Conservation (phyloP, 1,140 invertebrate species). For the Hyphantria cunea region DNA sequence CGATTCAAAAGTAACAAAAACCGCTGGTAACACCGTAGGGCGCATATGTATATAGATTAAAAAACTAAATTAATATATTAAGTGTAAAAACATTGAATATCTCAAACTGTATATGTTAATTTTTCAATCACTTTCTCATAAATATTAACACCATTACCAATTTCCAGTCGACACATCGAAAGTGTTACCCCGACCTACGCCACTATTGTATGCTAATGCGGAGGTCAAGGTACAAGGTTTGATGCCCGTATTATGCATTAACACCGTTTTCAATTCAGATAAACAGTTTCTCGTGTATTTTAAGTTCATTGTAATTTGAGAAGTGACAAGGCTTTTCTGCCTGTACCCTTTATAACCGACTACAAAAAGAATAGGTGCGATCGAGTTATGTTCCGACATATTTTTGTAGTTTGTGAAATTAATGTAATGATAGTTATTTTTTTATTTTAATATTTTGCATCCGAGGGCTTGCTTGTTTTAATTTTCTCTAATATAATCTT, state of each 20-base stretch:
- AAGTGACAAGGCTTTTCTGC: not conserved
- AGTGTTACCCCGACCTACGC: conserved; percentile 6
- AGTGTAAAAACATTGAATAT: too few relatives aligned
- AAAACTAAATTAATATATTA: too few relatives aligned
- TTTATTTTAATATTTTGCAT: too few relatives aligned
- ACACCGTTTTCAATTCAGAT: conserved; percentile 5
- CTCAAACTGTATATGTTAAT: not conserved
- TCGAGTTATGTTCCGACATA: too few relatives aligned
- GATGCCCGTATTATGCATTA: not conserved
- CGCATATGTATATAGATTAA: too few relatives aligned
- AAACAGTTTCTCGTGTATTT: not conserved
- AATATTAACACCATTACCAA: conserved; percentile 4
- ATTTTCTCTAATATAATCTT: too few relatives aligned
- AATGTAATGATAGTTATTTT: too few relatives aligned
- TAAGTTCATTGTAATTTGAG: not conserved
- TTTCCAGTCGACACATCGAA: conserved; percentile 8
- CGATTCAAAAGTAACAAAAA: too few relatives aligned
- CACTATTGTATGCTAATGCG: conserved; percentile 18
- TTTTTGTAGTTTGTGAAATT: too few relatives aligned
- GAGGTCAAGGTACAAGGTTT: conserved; percentile 15
- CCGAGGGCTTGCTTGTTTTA: too few relatives aligned
- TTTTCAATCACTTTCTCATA: conserved; percentile 4
- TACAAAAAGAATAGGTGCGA: too few relatives aligned
- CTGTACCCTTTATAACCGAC: not conserved
- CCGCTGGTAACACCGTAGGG: too few relatives aligned